These are phyloP conservation scores for Okapia johnstoni DNA, from an alignment of 2,113 vertebrate species.

Conservation along the genomic window DNA sequence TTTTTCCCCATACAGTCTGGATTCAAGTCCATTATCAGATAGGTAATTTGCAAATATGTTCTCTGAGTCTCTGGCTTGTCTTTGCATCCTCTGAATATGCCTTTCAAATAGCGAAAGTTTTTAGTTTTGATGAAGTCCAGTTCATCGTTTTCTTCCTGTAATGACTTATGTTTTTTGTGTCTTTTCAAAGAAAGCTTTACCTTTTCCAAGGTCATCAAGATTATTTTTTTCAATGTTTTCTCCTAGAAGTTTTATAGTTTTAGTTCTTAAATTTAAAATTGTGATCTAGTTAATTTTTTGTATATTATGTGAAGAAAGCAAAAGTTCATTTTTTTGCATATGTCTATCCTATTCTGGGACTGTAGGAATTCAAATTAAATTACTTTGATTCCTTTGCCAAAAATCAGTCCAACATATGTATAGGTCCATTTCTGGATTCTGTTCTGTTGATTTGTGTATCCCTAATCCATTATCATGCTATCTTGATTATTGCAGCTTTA, in stretches of 20 bases:
- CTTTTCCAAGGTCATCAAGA: neutral
- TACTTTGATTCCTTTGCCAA: neutral
- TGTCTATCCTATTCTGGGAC: neutral
- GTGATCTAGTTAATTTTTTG: neutral
- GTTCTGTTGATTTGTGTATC: neutral
- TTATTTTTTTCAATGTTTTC: neutral
- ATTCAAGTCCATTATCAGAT: neutral
- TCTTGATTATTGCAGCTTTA: neutral
- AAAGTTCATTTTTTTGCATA: neutral
- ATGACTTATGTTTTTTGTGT: neutral
- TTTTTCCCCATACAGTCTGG: neutral
- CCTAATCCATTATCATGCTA: neutral
- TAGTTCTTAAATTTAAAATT: neutral
- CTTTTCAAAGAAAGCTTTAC: neutral
- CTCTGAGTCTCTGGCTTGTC: neutral
- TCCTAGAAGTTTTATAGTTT: neutral
- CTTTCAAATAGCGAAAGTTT: neutral
- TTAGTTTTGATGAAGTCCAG: neutral
- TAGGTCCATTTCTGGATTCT: neutral
- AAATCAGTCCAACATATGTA: neutral
- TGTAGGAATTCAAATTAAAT: neutral
- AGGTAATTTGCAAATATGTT: neutral
- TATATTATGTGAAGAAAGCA: neutral
- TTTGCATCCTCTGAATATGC: neutral
- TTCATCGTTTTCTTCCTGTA: neutral